Base-by-base conservation (phyloP, 2,888 invertebrate species). In the Neoascia interrupta region DNA sequence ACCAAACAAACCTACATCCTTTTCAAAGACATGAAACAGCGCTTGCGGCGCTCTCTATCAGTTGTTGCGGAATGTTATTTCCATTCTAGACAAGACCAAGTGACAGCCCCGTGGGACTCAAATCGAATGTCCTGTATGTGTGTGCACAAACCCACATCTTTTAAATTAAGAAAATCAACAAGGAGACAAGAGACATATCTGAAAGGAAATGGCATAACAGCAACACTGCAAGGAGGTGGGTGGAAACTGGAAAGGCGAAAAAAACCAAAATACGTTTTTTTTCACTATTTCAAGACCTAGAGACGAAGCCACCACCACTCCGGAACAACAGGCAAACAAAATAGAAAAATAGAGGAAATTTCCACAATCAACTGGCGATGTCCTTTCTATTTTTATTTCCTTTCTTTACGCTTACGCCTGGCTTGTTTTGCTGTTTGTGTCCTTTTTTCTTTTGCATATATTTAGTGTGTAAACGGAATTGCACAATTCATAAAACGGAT, bases 121-220 rank as follows among this genome's bases (percentile, higher is more conserved):
- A 64, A 72, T 39, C 45, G 58, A 64, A 70, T 70, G 43, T 28
- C 3, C 4, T 31, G 4, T 70, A 37, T 58, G 47, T 43, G 51
- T 51, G 31, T 6, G 19, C 51, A 53, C n/a, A 31, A 31, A 63
- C 49, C 60, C 53, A 76, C 72, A 70, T 76, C 60, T 60, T 76
- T 76, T 53, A 72, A 76, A 72, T 76, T 76, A 76, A 70, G 76
- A 76, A 76, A 76, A 76, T 70, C 76, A 76, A 76, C 76, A 76
- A 60, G 53, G 63, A 63, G 21, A 63, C 45, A 47, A n/a, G 21
- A 45, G 11, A 73, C 47, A 53, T 53, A 60, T 51, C 19, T 37
- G 6, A 45, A 73, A 66, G 53, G 60, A 69, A 60, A 58, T n/a
- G 43, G n/a, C 26, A n/a, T n/a, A n/a, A n/a, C n/a, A n/a, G 18